Conservation (phyloP, 2,797 vertebrate species). For the Cryptoprocta ferox region DNA sequence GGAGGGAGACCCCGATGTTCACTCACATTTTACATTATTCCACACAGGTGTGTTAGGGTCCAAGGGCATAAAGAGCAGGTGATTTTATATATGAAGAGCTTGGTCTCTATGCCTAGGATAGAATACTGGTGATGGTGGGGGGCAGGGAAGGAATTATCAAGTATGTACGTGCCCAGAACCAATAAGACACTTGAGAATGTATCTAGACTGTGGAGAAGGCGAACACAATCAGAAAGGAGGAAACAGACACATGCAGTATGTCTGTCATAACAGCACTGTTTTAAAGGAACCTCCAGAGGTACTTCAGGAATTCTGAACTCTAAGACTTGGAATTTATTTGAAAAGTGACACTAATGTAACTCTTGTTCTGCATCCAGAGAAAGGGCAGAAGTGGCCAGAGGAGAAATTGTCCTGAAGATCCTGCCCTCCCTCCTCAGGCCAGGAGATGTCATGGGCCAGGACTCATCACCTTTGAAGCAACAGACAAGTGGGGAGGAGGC, state of each 20-base stretch:
- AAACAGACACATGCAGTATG: not conserved
- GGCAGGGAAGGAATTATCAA: not conserved
- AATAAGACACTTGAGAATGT: not conserved
- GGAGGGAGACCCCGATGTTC: not conserved
- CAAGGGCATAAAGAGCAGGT: not conserved
- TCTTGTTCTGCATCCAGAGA: not conserved
- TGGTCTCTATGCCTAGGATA: not conserved
- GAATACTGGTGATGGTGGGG: not conserved
- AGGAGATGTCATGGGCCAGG: not conserved
- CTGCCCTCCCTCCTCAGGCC: not conserved
- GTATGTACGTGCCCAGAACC: not conserved
- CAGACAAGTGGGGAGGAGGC: not conserved
- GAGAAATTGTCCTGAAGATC: not conserved
- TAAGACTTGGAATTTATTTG: conserved; percentile 2
- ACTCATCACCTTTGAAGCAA: not conserved
- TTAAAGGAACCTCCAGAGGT: not conserved
- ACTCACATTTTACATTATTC: not conserved
- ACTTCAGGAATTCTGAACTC: not conserved
- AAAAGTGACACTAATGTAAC: not conserved
- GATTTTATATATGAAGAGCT: not conserved
- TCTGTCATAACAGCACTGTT: not conserved
- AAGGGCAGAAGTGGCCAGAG: not conserved
- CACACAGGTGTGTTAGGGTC: not conserved
- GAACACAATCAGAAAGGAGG: not conserved
- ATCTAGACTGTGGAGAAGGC: not conserved